These are phyloP conservation scores for Gari tellinella DNA, from an alignment of 2,888 invertebrate species.

Conservation along the genomic window DNA sequence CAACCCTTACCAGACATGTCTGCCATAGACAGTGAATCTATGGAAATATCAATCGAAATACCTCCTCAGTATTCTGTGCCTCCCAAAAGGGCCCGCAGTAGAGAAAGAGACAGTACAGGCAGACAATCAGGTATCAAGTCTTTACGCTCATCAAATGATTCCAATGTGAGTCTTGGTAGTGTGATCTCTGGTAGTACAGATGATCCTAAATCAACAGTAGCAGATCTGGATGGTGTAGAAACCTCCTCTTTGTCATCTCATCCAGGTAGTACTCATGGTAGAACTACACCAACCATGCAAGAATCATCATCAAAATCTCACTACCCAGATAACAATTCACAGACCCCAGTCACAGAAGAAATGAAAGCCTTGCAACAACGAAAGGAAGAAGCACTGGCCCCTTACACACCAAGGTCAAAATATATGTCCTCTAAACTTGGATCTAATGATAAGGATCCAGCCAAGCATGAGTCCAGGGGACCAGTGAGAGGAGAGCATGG, in stretches of 20 bases:
- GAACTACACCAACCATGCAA: no score
- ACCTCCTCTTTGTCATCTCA: constrained; percentile 32
- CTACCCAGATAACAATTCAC: constrained; percentile 1
- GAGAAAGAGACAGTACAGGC: constrained; percentile 5
- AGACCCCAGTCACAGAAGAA: constrained; percentile 29
- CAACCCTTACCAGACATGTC: constrained; percentile 31
- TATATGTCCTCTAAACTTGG: constrained; percentile 13
- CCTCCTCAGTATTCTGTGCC: constrained; percentile 24
- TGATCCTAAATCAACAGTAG: constrained; percentile 34
- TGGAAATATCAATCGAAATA: constrained; percentile 39
- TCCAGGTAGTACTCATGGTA: constrained; percentile 20
- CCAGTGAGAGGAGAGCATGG: constrained; percentile 51
- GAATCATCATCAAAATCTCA: no score
- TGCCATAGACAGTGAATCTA: constrained; percentile 25
- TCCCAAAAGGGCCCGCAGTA: constrained; percentile 34
- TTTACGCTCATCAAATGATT: constrained; percentile 38
- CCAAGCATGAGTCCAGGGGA: constrained; percentile 10
- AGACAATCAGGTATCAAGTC: constrained; percentile 27
- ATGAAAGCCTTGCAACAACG: constrained; percentile 29
- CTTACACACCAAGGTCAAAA: constrained; percentile 53
- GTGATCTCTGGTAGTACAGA: constrained; percentile 55
- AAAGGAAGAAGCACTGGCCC: constrained; percentile 54
- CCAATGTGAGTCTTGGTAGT: constrained; percentile 34
- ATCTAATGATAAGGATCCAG: constrained; percentile 3
- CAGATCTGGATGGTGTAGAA: constrained; percentile 19